Evolutionary conservation across 2,113 vertebrate genomes (phyloP).

Genomic region (Platysternon megacephalum): DNA sequence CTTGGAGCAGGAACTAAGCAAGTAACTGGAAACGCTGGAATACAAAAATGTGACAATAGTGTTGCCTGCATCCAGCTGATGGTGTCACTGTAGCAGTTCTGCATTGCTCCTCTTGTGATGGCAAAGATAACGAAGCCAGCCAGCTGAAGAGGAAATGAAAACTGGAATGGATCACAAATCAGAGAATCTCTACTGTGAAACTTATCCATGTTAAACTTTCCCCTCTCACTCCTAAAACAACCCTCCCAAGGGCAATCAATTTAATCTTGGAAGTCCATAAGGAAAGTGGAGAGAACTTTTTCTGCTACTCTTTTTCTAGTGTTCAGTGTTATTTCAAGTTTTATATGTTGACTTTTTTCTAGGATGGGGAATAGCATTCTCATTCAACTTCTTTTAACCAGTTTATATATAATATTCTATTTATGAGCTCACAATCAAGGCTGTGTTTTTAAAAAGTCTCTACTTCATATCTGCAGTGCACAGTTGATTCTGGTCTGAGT

Average conservation of each 20-base stretch:
- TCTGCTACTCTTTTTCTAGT: not conserved
- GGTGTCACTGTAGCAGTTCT: not conserved
- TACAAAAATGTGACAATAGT: not conserved
- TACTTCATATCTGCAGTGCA: not conserved
- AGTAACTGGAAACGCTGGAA: not conserved
- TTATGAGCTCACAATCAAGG: not conserved
- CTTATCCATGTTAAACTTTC: not conserved
- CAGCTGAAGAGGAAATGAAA: not conserved
- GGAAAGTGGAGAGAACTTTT: not conserved
- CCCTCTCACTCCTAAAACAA: not conserved
- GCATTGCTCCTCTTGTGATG: not conserved
- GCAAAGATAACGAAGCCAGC: not conserved
- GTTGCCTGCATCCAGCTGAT: not conserved
- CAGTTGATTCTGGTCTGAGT: not conserved
- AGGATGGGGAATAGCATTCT: not conserved
- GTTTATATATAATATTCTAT: not conserved
- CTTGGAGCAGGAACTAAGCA: not conserved
- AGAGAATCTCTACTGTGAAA: slow-evolving; percentile 2
- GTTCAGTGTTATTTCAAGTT: not conserved
- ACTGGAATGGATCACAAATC: not conserved
- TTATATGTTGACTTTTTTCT: not conserved
- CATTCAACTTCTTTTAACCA: not conserved
- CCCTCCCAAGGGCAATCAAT: not conserved
- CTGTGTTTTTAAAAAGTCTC: not conserved
- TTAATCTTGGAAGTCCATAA: not conserved